Evolutionary conservation across 2,113 vertebrate species (phyloP), one percentile per base, ranked within the genome.

Genomic region (Stigmatopora nigra): DNA sequence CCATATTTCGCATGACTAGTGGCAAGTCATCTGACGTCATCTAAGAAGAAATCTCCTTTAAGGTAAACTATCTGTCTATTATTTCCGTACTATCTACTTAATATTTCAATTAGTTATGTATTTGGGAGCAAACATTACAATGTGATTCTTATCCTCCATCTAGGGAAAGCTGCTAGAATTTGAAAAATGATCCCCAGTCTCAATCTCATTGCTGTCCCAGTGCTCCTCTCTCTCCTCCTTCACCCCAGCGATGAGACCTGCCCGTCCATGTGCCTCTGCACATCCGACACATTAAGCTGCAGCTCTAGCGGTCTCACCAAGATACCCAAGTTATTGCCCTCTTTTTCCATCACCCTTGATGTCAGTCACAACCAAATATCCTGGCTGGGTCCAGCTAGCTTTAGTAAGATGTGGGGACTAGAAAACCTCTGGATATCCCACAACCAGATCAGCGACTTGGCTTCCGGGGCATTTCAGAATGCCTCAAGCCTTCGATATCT

Each of bases 251-350:
- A 77, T 6, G 71, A 52, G 3, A 66, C 62, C 61, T 99, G 97
- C 65, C 95, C 95, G 6, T 2, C 71, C 0, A 68, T 67, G 11
- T 99, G 97, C 74, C 91, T 98, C 76, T 99, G 97, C 69, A 88
- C 93, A 63, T 91, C 94, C 0, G 95, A 99, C 70, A 88, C 94
- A 41, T 88, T 96, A 65, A 95, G 92, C 87, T 99, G 97, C 70
- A 93, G 91, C 77, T 91, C 84, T 64, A 82, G 77, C 19, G 88
- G 63, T 31, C 91, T 98, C 70, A 78, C 83, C 44, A 68, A 11
- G n/a, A 84, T 94, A 52, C 95, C 97, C 3, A 68, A 8, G 5
- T 75, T 63, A 0, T 80, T 98, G 79, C 92, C 93, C 0, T 59
- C 79, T 55, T 90, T 90, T 38, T 83, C 92, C 0, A 81, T 84